Percentiles rank a stretch among this genome's conserved stretches.
These are phyloP conservation scores for Fulica atra DNA, from an alignment of 2,113 vertebrate species.

Conservation along the genomic window DNA sequence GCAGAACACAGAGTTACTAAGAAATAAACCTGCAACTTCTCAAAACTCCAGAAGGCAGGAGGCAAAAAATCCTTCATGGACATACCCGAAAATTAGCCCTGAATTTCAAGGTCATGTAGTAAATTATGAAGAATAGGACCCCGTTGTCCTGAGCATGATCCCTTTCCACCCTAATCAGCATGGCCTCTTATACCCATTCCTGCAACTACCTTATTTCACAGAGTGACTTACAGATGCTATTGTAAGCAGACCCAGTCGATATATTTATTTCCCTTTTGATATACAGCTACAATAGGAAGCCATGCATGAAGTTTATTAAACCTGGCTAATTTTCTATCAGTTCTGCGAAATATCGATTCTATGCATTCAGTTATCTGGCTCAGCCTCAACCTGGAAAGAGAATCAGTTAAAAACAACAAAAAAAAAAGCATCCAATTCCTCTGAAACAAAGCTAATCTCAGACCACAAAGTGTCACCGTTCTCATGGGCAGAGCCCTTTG, in stretches of 20 bases:
- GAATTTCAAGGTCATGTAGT: constrained; percentile 11
- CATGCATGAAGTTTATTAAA: constrained; percentile 68
- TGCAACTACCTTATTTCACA: constrained; percentile 40
- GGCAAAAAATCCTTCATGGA: not conserved
- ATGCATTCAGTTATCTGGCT: constrained; percentile 13
- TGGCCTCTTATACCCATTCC: not conserved
- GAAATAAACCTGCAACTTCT: not conserved
- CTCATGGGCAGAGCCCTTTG: constrained; percentile 38
- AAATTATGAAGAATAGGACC: not conserved
- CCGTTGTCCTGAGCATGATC: not conserved
- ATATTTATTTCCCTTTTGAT: constrained; percentile 67
- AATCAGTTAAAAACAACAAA: not conserved
- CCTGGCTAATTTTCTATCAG: constrained; percentile 65
- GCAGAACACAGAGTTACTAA: not conserved
- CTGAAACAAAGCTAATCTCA: constrained; percentile 11
- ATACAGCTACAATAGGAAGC: constrained; percentile 49
- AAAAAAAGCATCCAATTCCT: not conserved
- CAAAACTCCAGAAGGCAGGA: not conserved
- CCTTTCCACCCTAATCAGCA: not conserved
- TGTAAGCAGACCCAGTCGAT: constrained; percentile 56
- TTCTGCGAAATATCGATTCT: constrained; percentile 57
- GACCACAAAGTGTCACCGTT: not conserved
- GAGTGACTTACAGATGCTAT: constrained; percentile 39
- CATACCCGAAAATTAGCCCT: not conserved
- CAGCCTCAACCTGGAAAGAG: not conserved